A percentile compares a stretch with the other conserved stretches of the same genome.
Evolutionary conservation across 2,797 vertebrate genomes (phyloP).

Genomic region (Spheniscus humboldti): DNA sequence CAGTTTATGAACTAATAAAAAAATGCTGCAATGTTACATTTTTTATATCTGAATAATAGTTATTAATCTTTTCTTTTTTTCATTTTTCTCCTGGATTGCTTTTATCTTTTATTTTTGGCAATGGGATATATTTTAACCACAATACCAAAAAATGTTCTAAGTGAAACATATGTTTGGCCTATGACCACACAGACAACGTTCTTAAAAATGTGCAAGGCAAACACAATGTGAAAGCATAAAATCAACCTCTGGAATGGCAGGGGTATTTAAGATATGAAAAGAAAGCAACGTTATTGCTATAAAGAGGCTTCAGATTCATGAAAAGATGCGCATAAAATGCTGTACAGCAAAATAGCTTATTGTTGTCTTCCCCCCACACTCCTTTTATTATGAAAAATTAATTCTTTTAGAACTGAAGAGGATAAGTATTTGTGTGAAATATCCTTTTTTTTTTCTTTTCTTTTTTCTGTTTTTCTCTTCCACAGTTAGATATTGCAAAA

Average conservation of each 20-base stretch:
- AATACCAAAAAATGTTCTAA: conserved; percentile 35
- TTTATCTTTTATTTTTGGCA: conserved; percentile 42
- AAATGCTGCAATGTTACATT: neutral
- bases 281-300: neutral
- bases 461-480: neutral
- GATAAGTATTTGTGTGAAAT: neutral
- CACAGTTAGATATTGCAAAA: neutral
- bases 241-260: conserved; percentile 4
- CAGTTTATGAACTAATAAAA: neutral
- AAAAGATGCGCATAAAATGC: neutral
- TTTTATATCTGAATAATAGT: neutral
- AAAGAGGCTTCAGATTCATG: neutral
- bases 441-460: accelerated
- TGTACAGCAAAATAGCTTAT: neutral
- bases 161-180: conserved; percentile 52
- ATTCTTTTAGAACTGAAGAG: neutral
- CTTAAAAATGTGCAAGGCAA: conserved; percentile 50
- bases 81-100: conserved; percentile 6
- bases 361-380: neutral
- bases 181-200: neutral
- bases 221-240: conserved; percentile 38
- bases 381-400: neutral
- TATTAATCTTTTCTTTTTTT: neutral
- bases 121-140: neutral
- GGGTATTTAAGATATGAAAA: conserved; percentile 30